phyloP scores from a whole-genome alignment of 2,888 invertebrate species.

The Idaea biselata region DNA sequence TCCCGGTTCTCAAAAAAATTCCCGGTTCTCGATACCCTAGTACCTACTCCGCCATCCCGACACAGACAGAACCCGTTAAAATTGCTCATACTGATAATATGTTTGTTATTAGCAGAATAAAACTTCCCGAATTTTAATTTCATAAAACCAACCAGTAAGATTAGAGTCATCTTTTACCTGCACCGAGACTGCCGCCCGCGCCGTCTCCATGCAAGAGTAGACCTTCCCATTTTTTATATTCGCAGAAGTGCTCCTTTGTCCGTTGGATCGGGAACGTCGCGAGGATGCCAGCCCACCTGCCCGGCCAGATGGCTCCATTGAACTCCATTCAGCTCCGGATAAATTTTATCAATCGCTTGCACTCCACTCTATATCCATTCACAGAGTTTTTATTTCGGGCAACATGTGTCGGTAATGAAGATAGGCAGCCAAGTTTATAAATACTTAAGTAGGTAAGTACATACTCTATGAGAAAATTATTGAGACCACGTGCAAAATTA shows the following conservation, averaged over 20 bases:
- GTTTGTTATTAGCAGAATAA: too few species aligned
- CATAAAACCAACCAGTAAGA: neutral
- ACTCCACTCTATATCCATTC: slow-evolving; percentile 55
- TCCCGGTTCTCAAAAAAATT: too few species aligned
- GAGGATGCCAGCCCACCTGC: slow-evolving; percentile 59
- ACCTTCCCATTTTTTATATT: slow-evolving; percentile 28
- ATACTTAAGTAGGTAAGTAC: slow-evolving; percentile 5
- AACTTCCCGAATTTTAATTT: neutral
- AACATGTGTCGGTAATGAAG: slow-evolving; percentile 34
- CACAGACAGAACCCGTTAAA: neutral
- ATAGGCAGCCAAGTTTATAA: slow-evolving; percentile 13
- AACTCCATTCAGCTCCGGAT: slow-evolving; percentile 60
- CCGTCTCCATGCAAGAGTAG: slow-evolving; percentile 27
- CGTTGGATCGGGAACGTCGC: slow-evolving; percentile 36
- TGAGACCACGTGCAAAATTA: slow-evolving; percentile 17
- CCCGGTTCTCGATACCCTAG: too few species aligned
- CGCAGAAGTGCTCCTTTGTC: slow-evolving; percentile 52
- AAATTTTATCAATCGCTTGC: slow-evolving; percentile 72
- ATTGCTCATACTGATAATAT: neutral
- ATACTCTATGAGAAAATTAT: neutral
- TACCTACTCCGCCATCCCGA: too few species aligned
- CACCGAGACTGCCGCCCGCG: slow-evolving; percentile 15
- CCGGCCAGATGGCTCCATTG: slow-evolving; percentile 53
- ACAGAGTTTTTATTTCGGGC: slow-evolving; percentile 51
- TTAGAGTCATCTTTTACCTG: slow-evolving; percentile 17